A percentile compares a stretch with the other conserved stretches of the same genome.
Evolutionary conservation across 2,113 vertebrate genomes (phyloP).

Genomic region (Phodopus roborovskii): DNA sequence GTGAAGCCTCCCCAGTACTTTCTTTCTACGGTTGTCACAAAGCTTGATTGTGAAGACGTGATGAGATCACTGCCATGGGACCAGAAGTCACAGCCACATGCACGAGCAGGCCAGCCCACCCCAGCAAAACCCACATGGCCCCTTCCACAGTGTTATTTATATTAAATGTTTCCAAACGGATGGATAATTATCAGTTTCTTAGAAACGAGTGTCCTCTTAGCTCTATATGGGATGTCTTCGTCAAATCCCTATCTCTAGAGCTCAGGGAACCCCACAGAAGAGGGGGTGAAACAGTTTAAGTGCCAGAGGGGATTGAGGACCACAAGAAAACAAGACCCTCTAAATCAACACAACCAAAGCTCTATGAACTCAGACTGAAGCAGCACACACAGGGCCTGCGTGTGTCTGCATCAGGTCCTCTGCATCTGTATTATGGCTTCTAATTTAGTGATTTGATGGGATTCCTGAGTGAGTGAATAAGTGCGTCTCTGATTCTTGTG

Average conservation of each 20-base stretch:
- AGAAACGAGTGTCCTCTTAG: neutral
- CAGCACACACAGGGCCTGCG: too few species aligned
- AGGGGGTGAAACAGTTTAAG: neutral
- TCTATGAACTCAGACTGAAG: neutral
- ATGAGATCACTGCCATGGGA: slow-evolving; percentile 7
- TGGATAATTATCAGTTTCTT: neutral
- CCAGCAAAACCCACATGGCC: neutral
- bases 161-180: neutral
- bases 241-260: neutral
- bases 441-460: neutral
- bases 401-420: neutral
- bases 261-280: neutral
- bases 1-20: neutral
- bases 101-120: neutral
- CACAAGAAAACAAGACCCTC: neutral
- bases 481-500: neutral
- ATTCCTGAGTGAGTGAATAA: neutral
- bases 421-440: too few species aligned
- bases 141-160: neutral
- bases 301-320: neutral
- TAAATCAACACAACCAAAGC: neutral
- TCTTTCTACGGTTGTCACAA: slow-evolving; percentile 45
- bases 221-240: neutral
- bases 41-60: slow-evolving; percentile 52
- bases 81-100: neutral